phyloP scores from a whole-genome alignment of 2,797 vertebrate genomes.

The Thamnophis elegans region DNA sequence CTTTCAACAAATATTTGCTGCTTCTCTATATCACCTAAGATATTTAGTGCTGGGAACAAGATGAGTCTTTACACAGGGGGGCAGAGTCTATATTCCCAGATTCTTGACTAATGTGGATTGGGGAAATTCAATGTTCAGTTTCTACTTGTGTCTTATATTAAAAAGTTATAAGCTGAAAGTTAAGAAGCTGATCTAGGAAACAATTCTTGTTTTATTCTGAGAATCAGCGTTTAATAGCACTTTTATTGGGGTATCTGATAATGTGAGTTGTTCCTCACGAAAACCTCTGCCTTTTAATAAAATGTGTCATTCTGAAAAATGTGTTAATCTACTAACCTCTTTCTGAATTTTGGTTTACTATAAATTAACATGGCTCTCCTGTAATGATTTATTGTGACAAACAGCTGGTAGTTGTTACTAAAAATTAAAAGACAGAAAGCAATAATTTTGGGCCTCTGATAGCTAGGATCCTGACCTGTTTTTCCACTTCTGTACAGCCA shows the following conservation, averaged over 20 bases:
- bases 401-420: not conserved
- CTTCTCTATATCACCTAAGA: conserved; percentile 1
- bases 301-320: not conserved
- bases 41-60: conserved; percentile 7
- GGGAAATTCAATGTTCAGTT: not conserved
- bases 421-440: not conserved
- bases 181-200: not conserved
- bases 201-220: not conserved
- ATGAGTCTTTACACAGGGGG: not conserved
- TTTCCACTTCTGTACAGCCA: not conserved
- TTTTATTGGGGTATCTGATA: not conserved
- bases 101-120: conserved; percentile 2
- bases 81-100: not conserved
- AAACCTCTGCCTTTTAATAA: not conserved
- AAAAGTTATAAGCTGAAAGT: not conserved
- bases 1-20: conserved; percentile 1
- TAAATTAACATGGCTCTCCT: not conserved
- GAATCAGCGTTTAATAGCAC: not conserved
- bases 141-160: not conserved
- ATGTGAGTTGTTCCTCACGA: not conserved
- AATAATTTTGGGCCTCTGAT: not conserved
- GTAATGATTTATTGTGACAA: not conserved
- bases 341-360: not conserved
- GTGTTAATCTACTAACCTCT: not conserved
- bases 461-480: not conserved